Evolutionary conservation across 2,113 vertebrate genomes (phyloP), one percentile per base, ranked within the genome.

Genomic region (Hemicordylus capensis): DNA sequence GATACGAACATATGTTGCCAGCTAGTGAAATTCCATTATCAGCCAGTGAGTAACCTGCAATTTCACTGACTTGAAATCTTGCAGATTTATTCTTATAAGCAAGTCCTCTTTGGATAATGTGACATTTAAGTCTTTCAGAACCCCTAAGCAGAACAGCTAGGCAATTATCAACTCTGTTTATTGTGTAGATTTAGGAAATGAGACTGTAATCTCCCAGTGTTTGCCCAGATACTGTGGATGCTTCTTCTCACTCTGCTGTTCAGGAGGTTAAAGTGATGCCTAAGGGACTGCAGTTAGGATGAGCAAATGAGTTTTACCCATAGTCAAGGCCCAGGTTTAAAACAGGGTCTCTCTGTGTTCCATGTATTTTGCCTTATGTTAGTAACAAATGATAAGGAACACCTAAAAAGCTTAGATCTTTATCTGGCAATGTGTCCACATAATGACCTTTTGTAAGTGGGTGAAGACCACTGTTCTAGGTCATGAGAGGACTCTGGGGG

Each of bases 51-150:
- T 66, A 73, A 20, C 44, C 6, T 64, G 46, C 66, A 63, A 77
- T 88, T 83, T 69, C 84, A 92, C 90, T 92, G 90, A 91, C 88
- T 87, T 89, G 85, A 78, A 91, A 67, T 34, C 70, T 73, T 34
- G 15, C 64, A 91, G 87, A 88, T 91, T 90, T 80, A 37, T 81
- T 92, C 91, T 88, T 90, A 80, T 72, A 67, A 85, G 59, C 63
- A 73, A 69, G 80, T 90, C 89, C 90, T 83, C 83, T 87, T 87
- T 92, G 86, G 84, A 76, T n/a, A 74, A 77, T 46, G 80, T 92
- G 91, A 92, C 88, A 92, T 92, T 94, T 90, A 75, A 88, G 85
- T 88, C 84, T 86, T 89, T 85, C 84, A 85, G 87, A 84, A 76
- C 73, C 83, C 83, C 1, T 3, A 76, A 92, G 91, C 88, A 89